Evolutionary conservation across 2,113 vertebrate genomes (phyloP).

Genomic region (Hystrix cristata): DNA sequence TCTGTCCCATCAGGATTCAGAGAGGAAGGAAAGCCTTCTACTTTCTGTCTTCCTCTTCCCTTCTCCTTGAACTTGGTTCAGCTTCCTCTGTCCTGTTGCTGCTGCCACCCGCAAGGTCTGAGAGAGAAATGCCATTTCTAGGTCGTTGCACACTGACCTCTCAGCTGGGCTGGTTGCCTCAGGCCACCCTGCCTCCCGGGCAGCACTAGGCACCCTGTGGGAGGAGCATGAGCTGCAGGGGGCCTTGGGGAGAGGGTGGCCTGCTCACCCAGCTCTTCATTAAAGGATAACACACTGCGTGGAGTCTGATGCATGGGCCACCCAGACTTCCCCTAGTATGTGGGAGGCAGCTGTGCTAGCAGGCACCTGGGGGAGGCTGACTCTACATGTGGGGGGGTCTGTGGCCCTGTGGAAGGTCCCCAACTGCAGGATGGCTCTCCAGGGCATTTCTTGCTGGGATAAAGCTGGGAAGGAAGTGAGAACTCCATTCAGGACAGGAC

Average conservation of each 20-base stretch:
- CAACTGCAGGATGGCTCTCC: neutral
- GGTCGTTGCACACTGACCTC: neutral
- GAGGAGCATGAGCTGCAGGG: constrained; percentile 33
- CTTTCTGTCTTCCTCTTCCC: neutral
- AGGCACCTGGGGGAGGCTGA: neutral
- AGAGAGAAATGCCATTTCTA: constrained; percentile 23
- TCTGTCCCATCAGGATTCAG: neutral
- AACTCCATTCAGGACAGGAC: neutral
- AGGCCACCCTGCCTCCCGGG: neutral
- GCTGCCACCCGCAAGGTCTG: constrained; percentile 64
- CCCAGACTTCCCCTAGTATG: neutral
- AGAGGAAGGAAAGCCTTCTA: constrained; percentile 14
- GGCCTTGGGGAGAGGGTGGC: neutral
- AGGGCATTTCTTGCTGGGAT: neutral
- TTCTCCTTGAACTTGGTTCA: constrained; percentile 55
- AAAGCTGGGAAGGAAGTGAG: neutral
- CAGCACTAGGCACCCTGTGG: neutral
- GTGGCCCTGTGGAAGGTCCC: neutral
- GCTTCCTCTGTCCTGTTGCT: constrained; percentile 64
- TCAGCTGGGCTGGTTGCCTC: neutral
- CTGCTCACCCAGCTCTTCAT: constrained; percentile 62
- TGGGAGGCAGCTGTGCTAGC: neutral
- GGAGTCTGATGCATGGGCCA: neutral
- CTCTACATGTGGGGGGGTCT: neutral
- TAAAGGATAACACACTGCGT: constrained; percentile 74